A percentile compares a stretch with the other conserved stretches of the same genome.
Evolutionary conservation across 1,140 invertebrate genomes (phyloP).

Genomic region (Trachymyrmex cornetzi): DNA sequence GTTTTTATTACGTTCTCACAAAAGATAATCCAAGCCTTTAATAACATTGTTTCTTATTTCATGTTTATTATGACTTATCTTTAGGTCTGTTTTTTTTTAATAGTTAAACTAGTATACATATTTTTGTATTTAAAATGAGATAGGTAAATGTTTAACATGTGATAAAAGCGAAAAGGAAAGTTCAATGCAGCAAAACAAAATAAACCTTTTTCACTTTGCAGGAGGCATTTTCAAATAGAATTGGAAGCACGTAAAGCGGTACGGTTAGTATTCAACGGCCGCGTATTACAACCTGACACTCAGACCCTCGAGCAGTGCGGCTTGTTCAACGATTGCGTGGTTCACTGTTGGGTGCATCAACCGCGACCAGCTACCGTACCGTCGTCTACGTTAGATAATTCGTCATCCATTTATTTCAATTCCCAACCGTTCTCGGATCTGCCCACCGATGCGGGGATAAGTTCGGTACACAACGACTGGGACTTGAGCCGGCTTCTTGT

Average conservation of each 20-base stretch:
- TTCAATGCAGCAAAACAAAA: too few species aligned
- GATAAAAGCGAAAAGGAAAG: too few species aligned
- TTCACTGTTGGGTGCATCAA: conserved; percentile 94
- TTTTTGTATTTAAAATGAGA: too few species aligned
- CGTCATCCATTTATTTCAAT: conserved; percentile 81
- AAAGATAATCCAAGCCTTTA: background rate
- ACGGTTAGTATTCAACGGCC: conserved; percentile 95
- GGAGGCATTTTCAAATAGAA: conserved; percentile 93
- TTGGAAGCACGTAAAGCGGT: conserved; percentile 92
- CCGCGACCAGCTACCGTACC: conserved; percentile 79
- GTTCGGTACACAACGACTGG: conserved; percentile 85
- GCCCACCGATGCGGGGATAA: conserved; percentile 82
- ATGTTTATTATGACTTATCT: background rate
- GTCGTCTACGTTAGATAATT: conserved; percentile 76
- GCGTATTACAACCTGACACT: conserved; percentile 92
- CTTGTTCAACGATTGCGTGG: conserved; percentile 94
- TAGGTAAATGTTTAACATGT: too few species aligned
- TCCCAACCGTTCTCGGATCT: conserved; percentile 81
- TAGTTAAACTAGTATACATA: too few species aligned
- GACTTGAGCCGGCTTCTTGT: conserved; percentile 87
- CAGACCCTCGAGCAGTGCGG: conserved; percentile 93
- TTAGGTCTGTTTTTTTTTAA: background rate
- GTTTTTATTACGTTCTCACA: background rate
- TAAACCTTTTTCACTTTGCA: conserved; percentile 79
- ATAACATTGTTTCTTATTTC: background rate